Conservation (phyloP, 2,113 vertebrate species). For the Blennius ocellaris region DNA sequence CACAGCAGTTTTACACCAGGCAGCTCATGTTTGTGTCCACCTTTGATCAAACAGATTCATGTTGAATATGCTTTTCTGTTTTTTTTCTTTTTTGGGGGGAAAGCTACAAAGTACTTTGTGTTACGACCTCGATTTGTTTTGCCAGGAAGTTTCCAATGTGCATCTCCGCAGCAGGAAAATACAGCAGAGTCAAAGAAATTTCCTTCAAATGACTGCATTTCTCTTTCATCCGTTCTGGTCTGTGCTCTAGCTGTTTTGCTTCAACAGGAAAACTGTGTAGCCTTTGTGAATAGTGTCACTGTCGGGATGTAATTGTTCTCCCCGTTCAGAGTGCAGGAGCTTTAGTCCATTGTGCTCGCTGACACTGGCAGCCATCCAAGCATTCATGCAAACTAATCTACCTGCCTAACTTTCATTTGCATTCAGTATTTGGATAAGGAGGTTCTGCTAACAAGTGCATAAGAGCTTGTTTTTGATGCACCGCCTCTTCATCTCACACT, state of each 20-base stretch:
- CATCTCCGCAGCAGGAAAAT: too few relatives aligned
- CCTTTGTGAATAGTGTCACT: background rate
- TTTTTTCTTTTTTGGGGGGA: too few relatives aligned
- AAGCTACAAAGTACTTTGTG: too few relatives aligned
- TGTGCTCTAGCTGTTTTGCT: background rate
- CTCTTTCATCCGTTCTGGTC: background rate
- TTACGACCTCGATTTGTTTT: too few relatives aligned
- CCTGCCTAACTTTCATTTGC: constrained; percentile 32
- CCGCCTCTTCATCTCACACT: constrained; percentile 36
- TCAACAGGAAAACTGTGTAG: background rate
- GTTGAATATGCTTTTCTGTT: too few relatives aligned
- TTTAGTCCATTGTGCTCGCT: constrained; percentile 21
- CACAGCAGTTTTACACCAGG: too few relatives aligned
- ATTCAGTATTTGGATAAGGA: constrained; percentile 37
- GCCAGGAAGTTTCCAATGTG: too few relatives aligned
- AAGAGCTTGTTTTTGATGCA: constrained; percentile 15
- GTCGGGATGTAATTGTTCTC: background rate
- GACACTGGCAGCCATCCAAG: constrained; percentile 20
- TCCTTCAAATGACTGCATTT: background rate
- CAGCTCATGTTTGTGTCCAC: too few relatives aligned
- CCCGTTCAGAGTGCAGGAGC: background rate
- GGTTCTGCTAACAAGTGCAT: constrained; percentile 16
- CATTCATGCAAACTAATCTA: constrained; percentile 4
- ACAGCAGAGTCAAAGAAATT: too few relatives aligned
- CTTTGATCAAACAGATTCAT: too few relatives aligned